Base-by-base conservation (phyloP, 2,888 invertebrate species). In the Ophraella communa region DNA sequence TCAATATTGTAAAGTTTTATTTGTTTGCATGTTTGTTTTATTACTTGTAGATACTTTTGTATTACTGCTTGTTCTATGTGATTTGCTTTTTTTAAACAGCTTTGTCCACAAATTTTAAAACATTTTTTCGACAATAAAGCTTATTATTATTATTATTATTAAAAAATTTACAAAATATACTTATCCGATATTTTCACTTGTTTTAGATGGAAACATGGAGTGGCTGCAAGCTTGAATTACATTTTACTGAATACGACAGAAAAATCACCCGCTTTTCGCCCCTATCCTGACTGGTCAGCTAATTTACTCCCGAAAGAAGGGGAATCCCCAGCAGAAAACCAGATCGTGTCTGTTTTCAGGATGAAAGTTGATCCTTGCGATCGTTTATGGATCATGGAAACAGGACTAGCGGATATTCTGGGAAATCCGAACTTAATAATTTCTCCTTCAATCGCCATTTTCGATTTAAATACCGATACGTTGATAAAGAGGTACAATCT, bases 381-480 rank as follows among this genome's bases (percentile, higher is more conserved):
- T 78, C 86, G 94, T 47, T 85, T 94, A 7, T 94, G 94, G 93
- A 89, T 92, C 4, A 86, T 94, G 81, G 93, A 94, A 77, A 89
- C 91, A 0, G 94, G 93, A 58, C 81, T 92, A 35, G 88, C 90
- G 44, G 91, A 93, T 77, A 91, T 93, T 80, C 82, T 88, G 55
- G 92, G 92, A 77, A 82, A 82, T 24, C 83, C 85, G 35, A 88
- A 88, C 70, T 89, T 85, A 84, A 85, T 86, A 17, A 83, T 86
- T 1, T 87, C 87, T 1, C 87, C 89, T 5, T 87, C 90, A 0
- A 84, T 92, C 45, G 87, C 89, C 1, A 86, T 91, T 61, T 91
- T 88, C 73, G 92, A 93, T 76, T 82, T 94, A 62, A 91, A 90
- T 68, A 93, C 91, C 0, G 89, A 94, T 77, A 83, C 87, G 77